A percentile compares a stretch with the other conserved stretches of the same genome.
Conservation (phyloP, 2,888 invertebrate species). For the Chrysina gloriosa region DNA sequence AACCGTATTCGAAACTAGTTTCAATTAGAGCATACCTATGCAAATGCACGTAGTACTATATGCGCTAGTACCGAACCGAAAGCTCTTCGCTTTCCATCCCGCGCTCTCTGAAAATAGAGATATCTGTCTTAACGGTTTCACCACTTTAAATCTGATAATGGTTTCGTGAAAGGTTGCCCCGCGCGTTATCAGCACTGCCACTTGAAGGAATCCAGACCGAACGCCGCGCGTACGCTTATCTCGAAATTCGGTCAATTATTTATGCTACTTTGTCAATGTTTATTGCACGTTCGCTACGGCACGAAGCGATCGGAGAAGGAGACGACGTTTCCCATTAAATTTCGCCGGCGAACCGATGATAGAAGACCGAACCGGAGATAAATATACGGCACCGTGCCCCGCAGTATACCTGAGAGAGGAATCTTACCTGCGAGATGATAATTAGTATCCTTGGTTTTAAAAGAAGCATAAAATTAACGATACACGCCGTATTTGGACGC, state of each 20-base stretch:
- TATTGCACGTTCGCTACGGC: not conserved
- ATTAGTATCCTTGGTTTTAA: conserved; percentile 1
- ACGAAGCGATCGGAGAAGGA: not conserved
- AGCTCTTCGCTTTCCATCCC: not conserved
- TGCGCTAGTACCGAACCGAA: not conserved
- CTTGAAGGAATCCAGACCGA: conserved; percentile 28
- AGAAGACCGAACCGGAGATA: not conserved
- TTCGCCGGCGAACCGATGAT: conserved; percentile 8
- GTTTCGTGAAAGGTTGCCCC: conserved; percentile 32
- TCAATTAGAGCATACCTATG: conserved; percentile 36
- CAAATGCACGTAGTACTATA: conserved; percentile 25
- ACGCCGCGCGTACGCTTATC: conserved; percentile 23
- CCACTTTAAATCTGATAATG: conserved; percentile 34
- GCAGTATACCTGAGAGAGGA: not conserved
- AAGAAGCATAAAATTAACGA: not conserved
- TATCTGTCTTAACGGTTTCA: conserved; percentile 26
- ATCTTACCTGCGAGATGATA: not conserved
- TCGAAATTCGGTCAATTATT: conserved; percentile 23
- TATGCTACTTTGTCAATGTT: conserved; percentile 31
- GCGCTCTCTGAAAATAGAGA: conserved; percentile 9
- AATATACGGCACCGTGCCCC: not conserved
- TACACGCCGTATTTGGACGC: not conserved
- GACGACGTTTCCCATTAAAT: not conserved
- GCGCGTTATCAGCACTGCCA: conserved; percentile 29
- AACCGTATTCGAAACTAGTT: conserved; percentile 31